phyloP scores from a whole-genome alignment of 2,888 invertebrate species.

The Drosophila aldrichi region DNA sequence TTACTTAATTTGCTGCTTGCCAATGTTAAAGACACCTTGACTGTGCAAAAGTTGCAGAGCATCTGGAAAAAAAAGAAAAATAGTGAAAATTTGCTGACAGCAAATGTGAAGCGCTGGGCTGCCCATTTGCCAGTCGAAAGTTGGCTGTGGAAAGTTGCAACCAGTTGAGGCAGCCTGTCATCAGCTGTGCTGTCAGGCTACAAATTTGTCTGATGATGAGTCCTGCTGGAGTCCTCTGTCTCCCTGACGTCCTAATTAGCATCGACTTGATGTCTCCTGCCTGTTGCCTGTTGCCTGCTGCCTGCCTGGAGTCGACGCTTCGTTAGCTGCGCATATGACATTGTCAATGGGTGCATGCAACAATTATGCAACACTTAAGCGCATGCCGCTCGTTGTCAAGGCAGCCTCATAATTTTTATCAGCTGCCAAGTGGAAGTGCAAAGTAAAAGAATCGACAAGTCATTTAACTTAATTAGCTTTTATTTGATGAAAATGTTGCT shows the following conservation, averaged over 20 bases:
- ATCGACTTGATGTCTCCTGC: slow-evolving; percentile 49
- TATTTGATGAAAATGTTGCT: not conserved
- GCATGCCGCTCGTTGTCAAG: slow-evolving; percentile 30
- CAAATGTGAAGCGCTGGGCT: slow-evolving; percentile 29
- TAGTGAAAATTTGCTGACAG: not conserved
- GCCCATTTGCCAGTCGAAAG: slow-evolving; percentile 6
- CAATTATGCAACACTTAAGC: slow-evolving; percentile 68
- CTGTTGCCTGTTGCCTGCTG: slow-evolving; percentile 3
- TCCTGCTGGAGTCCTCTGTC: slow-evolving; percentile 24
- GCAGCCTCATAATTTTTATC: slow-evolving; percentile 16
- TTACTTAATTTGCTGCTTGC: slow-evolving; percentile 37
- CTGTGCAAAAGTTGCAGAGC: slow-evolving; percentile 6
- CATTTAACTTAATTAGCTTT: slow-evolving; percentile 7
- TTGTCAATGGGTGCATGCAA: slow-evolving; percentile 53
- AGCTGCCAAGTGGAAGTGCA: slow-evolving; percentile 6
- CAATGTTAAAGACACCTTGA: slow-evolving; percentile 60
- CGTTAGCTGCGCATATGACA: slow-evolving; percentile 66
- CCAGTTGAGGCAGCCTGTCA: slow-evolving; percentile 49
- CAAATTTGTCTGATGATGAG: slow-evolving; percentile 59
- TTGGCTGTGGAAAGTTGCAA: slow-evolving; percentile 17
- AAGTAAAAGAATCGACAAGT: slow-evolving; percentile 7
- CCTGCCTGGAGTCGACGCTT: slow-evolving; percentile 39
- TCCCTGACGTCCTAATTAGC: slow-evolving; percentile 61
- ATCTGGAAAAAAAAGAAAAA: not conserved
- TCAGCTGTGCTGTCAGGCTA: slow-evolving; percentile 47